Evolutionary conservation across 2,797 vertebrate genomes (phyloP).

Genomic region (Darevskia mixta): DNA sequence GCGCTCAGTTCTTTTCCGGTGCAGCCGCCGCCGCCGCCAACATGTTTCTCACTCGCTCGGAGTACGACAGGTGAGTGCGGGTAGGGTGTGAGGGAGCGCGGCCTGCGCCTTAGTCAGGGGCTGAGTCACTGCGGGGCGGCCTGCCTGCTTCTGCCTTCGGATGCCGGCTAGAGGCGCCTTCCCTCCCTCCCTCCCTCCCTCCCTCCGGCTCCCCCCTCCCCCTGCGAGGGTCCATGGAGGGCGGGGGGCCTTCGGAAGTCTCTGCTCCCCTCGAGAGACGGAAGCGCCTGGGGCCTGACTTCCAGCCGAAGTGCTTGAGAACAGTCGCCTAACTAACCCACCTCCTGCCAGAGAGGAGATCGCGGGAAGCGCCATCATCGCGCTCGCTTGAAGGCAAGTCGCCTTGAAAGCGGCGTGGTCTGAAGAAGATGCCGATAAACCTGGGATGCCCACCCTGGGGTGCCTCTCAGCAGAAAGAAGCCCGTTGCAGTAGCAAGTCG

Average conservation of each 20-base stretch:
- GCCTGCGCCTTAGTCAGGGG: constrained; percentile 5
- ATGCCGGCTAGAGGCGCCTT: neutral
- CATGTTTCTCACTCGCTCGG: constrained; percentile 94
- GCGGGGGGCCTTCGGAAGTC: no score
- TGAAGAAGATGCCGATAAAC: no score
- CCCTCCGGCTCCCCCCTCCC: neutral
- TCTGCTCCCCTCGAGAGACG: no score
- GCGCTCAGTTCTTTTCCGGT: neutral
- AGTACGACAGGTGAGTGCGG: constrained; percentile 90
- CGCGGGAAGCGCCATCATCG: neutral
- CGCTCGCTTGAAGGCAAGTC: neutral
- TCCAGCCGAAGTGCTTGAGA: neutral
- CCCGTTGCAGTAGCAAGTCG: neutral
- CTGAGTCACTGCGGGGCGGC: constrained; percentile 39
- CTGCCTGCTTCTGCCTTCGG: neutral
- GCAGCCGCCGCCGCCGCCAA: neutral
- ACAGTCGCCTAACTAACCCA: neutral
- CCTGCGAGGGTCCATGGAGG: no score
- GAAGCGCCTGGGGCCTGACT: neutral
- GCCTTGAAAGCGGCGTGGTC: neutral
- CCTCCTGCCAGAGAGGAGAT: no score
- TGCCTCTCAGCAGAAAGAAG: neutral
- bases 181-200: neutral
- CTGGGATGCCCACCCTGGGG: neutral
- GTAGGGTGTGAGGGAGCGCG: neutral